These are phyloP conservation scores for Haemorhous mexicanus DNA, from an alignment of 2,113 vertebrate genomes.

Conservation along the genomic window DNA sequence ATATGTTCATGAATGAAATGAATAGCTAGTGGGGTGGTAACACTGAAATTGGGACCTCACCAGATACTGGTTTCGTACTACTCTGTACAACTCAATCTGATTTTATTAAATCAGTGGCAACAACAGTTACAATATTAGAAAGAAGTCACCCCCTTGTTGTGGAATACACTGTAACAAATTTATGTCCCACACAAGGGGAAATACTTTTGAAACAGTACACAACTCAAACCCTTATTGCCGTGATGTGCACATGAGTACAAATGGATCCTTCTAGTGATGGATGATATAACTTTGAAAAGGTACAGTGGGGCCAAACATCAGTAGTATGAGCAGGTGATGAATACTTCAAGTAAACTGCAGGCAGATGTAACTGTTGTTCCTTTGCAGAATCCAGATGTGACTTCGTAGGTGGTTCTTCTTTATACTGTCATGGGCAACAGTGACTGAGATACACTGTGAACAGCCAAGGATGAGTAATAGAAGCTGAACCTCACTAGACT, in stretches of 20 bases:
- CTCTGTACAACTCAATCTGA: background rate
- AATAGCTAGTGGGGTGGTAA: background rate
- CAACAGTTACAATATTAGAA: background rate
- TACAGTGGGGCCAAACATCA: background rate
- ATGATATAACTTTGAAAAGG: background rate
- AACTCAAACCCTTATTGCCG: background rate
- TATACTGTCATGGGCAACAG: rapidly evolving
- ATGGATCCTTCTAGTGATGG: background rate
- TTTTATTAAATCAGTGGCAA: background rate
- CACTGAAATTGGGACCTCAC: background rate
- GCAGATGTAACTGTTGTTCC: background rate
- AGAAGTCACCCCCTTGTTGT: background rate
- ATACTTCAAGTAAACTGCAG: background rate
- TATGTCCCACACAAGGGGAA: background rate
- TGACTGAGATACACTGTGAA: background rate
- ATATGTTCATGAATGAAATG: background rate
- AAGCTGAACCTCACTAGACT: background rate
- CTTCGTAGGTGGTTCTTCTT: background rate
- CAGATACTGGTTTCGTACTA: background rate
- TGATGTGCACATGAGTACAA: rapidly evolving
- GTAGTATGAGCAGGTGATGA: background rate
- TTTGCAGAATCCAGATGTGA: background rate
- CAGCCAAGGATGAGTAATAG: background rate
- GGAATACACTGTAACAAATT: background rate
- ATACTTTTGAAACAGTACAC: background rate